phyloP scores from a whole-genome alignment of 2,888 invertebrate genomes.

The Choreutis nemorana region DNA sequence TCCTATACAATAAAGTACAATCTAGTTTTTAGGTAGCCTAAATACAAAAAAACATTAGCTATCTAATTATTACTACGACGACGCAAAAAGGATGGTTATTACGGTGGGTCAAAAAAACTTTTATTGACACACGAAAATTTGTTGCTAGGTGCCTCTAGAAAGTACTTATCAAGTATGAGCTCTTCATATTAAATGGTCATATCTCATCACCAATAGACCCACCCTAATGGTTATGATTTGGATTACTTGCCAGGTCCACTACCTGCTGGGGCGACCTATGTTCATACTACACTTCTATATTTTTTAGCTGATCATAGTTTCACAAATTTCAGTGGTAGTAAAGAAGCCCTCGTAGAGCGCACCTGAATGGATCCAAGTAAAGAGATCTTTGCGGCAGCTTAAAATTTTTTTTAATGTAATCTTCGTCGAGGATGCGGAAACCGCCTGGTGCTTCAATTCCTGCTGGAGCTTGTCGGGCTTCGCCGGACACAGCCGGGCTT shows the following conservation, averaged over 20 bases:
- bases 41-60: no score
- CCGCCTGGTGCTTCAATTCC: slow-evolving; percentile 14
- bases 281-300: neutral
- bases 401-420: slow-evolving; percentile 44
- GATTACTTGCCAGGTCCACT: neutral
- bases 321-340: neutral
- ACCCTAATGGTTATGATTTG: neutral
- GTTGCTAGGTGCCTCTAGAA: no score
- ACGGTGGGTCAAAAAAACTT: no score
- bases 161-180: no score
- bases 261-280: neutral
- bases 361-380: slow-evolving; percentile 47
- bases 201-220: no score
- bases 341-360: neutral
- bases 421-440: slow-evolving; percentile 37
- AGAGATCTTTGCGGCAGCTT: slow-evolving; percentile 38
- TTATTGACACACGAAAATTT: no score
- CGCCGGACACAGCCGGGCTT: slow-evolving; percentile 6
- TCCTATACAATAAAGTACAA: no score
- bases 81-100: no score
- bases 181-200: no score
- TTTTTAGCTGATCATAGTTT: neutral
- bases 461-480: slow-evolving; percentile 13
- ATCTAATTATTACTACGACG: no score
- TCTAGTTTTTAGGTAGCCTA: no score